phyloP scores from a whole-genome alignment of 2,113 vertebrate species.

The Labeo rohita region DNA sequence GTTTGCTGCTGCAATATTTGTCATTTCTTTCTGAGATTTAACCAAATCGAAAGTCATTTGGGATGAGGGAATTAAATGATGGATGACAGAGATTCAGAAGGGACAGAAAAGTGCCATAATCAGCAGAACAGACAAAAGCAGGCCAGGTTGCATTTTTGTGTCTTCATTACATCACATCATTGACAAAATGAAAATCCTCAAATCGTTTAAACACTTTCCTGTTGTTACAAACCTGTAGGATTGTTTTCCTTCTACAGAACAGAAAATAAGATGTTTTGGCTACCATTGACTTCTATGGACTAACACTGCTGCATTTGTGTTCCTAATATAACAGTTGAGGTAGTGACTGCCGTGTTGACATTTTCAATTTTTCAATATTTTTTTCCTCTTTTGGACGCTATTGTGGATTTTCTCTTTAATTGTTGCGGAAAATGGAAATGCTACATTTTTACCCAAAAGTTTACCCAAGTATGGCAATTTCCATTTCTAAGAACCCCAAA shows the following conservation, averaged over 20 bases:
- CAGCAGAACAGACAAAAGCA: neutral
- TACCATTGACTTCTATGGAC: neutral
- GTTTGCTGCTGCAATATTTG: conserved; percentile 51
- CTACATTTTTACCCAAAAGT: too few species aligned
- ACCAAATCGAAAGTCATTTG: conserved; percentile 26
- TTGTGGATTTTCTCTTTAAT: too few species aligned
- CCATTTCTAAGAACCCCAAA: neutral
- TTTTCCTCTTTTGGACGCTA: too few species aligned
- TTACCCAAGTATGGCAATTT: too few species aligned
- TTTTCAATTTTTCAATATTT: too few species aligned
- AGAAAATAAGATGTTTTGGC: neutral
- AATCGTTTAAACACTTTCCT: neutral
- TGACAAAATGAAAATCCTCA: neutral
- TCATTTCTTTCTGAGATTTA: conserved; percentile 26
- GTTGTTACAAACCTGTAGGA: neutral
- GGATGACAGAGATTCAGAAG: conserved; percentile 9
- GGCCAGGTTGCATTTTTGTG: neutral
- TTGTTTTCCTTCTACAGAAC: neutral
- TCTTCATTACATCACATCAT: neutral
- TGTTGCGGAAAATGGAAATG: too few species aligned
- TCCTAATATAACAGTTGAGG: too few species aligned
- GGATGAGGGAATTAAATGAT: neutral
- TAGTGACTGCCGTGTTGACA: too few species aligned
- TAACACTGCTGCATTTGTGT: too few species aligned
- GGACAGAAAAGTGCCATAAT: neutral